Conservation (phyloP, 2,888 invertebrate genomes). For the Brachypalpus laphriformis region DNA sequence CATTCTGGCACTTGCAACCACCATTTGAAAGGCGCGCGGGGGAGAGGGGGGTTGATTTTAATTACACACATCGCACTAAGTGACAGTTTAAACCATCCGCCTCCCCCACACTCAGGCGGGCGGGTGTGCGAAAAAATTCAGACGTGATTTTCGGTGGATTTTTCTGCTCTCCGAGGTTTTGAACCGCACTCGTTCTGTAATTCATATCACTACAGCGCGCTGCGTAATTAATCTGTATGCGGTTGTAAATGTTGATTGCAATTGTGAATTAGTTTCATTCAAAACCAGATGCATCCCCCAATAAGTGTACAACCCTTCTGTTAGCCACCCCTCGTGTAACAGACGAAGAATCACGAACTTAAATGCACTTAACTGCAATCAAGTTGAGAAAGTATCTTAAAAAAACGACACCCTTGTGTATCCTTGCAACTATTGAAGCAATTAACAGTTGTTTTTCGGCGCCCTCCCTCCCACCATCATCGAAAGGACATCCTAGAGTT, state of each 20-base stretch:
- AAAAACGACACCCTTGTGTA: slow-evolving; percentile 32
- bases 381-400: slow-evolving; percentile 7
- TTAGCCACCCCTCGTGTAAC: neutral
- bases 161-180: slow-evolving; percentile 5
- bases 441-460: slow-evolving; percentile 71
- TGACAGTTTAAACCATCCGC: slow-evolving; percentile 58
- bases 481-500: slow-evolving; percentile 66
- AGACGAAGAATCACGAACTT: slow-evolving; percentile 58
- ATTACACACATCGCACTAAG: slow-evolving; percentile 67
- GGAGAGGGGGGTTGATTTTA: slow-evolving; percentile 47
- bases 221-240: slow-evolving; percentile 63
- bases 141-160: slow-evolving; percentile 31
- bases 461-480: slow-evolving; percentile 7
- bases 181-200: slow-evolving; percentile 4
- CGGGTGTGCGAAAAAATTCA: neutral
- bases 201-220: slow-evolving; percentile 15
- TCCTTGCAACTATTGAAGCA: slow-evolving; percentile 71
- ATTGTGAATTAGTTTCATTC: slow-evolving; percentile 59
- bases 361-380: slow-evolving; percentile 59
- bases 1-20: slow-evolving; percentile 26
- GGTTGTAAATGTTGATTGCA: slow-evolving; percentile 57
- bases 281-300: neutral
- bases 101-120: neutral
- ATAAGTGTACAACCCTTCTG: too few species aligned
- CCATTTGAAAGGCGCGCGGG: slow-evolving; percentile 23